Evolutionary conservation across 2,888 invertebrate species (phyloP).

Genomic region (Cabera pusaria): DNA sequence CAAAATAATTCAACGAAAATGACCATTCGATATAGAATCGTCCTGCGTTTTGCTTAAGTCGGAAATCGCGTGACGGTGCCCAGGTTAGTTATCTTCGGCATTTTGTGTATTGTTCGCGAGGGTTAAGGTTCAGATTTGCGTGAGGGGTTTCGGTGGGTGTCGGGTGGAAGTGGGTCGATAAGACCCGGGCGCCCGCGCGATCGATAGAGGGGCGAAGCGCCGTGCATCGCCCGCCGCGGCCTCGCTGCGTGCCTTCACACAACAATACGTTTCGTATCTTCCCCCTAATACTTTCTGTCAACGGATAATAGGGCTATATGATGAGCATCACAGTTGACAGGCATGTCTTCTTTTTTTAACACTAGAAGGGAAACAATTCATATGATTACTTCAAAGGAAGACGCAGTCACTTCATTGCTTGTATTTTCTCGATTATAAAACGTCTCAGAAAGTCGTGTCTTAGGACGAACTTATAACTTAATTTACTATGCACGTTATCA

Average conservation of each 20-base stretch:
- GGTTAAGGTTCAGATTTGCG: constrained; percentile 67
- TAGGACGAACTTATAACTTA: too few species aligned
- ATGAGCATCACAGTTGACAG: constrained; percentile 27
- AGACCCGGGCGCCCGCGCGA: constrained; percentile 61
- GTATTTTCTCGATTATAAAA: neutral
- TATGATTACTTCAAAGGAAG: neutral
- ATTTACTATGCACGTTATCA: too few species aligned
- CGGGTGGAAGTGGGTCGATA: constrained; percentile 73
- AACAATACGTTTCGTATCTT: constrained; percentile 45
- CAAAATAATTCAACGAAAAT: constrained; percentile 46
- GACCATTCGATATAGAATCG: constrained; percentile 58
- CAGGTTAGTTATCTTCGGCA: constrained; percentile 34
- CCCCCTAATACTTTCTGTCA: constrained; percentile 40
- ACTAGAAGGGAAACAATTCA: constrained; percentile 6
- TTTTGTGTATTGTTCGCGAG: constrained; percentile 44
- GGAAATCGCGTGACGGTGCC: constrained; percentile 55
- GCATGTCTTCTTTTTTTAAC: constrained; percentile 11
- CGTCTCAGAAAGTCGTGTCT: too few species aligned
- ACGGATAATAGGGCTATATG: constrained; percentile 34
- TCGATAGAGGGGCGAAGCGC: constrained; percentile 62
- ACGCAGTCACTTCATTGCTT: neutral
- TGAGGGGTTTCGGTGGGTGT: constrained; percentile 39
- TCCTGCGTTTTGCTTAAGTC: constrained; percentile 64
- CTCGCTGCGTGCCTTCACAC: constrained; percentile 58
- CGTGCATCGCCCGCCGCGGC: constrained; percentile 36